Evolutionary conservation across 2,888 invertebrate genomes (phyloP), one percentile per base, ranked within the genome.

Genomic region (Tiphia femorata): DNA sequence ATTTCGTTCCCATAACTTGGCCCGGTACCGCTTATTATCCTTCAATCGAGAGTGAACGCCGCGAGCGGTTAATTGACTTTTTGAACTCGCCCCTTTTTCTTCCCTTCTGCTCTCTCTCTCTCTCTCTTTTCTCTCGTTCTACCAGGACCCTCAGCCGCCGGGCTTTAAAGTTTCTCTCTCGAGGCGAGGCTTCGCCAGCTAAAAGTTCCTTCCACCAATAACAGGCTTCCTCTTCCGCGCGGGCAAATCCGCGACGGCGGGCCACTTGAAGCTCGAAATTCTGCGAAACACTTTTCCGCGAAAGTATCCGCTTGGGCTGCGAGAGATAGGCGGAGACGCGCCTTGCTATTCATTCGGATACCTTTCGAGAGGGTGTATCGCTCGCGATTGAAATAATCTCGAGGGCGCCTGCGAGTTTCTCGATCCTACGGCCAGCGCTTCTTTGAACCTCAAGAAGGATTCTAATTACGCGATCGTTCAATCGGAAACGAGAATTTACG

Each of bases 11-110:
- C 51, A 56, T 62, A 70, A 67, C 62, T 70, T 63, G n/a, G 10
- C 42, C 56, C 59, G 49, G 62, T 58, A 48, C 40, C 58, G 55
- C 50, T 66, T 59, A 67, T 70, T 70, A 67, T 55, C 55, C 62
- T 43, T 49, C 64, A 63, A 70, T 70, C 67, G 64, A 55, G 49
- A 51, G 33, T 49, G 46, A 68, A 58, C 60, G 61, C 47, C 58
- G 40, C 56, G 52, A 61, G 44, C 62, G 47, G 60, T 56, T 67
- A 70, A 70, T 70, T 67, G 67, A 70, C 70, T 70, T 70, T 67
- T 65, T 56, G 43, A 70, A 59, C 61, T 41, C 47, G 21, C 10
- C 29, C 21, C 23, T 14, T 41, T 20, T 12, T 30, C 25, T 7
- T 17, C 19, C 7, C 42, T 12, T 23, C 17, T 16, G 7, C 10